phyloP scores from a whole-genome alignment of 2,888 invertebrate species.

The Caenorhabditis doughertyi region DNA sequence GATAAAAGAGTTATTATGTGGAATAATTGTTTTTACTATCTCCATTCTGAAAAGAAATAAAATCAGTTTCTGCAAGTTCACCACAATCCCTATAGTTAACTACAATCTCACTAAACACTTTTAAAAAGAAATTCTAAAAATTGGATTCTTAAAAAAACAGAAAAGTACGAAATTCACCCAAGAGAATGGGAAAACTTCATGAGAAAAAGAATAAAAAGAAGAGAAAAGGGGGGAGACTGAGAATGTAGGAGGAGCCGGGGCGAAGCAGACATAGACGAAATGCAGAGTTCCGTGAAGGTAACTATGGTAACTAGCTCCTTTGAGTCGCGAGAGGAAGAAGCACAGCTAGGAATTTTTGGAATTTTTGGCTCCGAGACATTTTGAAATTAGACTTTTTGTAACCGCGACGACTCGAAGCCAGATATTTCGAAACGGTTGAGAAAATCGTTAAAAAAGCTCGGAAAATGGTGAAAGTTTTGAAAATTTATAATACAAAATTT shows the following conservation, averaged over 20 bases:
- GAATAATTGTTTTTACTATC: slow-evolving; percentile 69
- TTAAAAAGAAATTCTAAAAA: neutral
- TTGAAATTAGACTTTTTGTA: too few relatives aligned
- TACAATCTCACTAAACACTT: too few relatives aligned
- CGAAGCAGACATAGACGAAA: slow-evolving; percentile 17
- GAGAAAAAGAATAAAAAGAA: neutral
- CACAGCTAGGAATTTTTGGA: too few relatives aligned
- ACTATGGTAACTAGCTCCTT: slow-evolving; percentile 3
- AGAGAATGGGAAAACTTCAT: neutral
- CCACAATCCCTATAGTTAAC: neutral
- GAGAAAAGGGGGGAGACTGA: neutral
- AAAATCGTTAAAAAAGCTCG: too few relatives aligned
- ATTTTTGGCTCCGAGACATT: too few relatives aligned
- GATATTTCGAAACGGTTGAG: too few relatives aligned
- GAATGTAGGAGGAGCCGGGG: slow-evolving; percentile 26
- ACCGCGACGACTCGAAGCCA: too few relatives aligned
- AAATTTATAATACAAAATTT: too few relatives aligned
- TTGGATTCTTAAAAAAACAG: neutral
- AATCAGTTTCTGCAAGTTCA: too few relatives aligned
- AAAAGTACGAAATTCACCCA: neutral
- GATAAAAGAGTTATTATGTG: slow-evolving; percentile 40
- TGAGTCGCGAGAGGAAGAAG: neutral
- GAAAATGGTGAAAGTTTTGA: too few relatives aligned
- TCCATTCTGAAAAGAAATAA: slow-evolving; percentile 58
- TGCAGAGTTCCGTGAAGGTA: neutral